These are phyloP conservation scores for Heterotilapia buettikoferi DNA, from an alignment of 2,113 vertebrate species.

Conservation along the genomic window DNA sequence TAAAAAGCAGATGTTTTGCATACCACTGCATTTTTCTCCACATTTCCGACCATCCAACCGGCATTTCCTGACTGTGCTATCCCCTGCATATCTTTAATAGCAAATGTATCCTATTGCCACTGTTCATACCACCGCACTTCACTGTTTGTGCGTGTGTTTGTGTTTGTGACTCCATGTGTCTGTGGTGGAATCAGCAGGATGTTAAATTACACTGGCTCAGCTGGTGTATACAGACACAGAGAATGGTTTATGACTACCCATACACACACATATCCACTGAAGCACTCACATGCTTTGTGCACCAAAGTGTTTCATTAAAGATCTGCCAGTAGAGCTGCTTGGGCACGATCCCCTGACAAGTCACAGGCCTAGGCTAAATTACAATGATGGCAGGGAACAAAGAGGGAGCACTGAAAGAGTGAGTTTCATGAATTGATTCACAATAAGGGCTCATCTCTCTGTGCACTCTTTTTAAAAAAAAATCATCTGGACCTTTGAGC, in stretches of 20 bases:
- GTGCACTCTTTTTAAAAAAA: not conserved
- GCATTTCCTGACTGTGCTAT: slow-evolving; percentile 13
- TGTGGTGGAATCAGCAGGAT: slow-evolving; percentile 51
- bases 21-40: not conserved
- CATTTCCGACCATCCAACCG: not conserved
- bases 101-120: slow-evolving; percentile 16
- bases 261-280: not conserved
- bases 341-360: slow-evolving; percentile 27
- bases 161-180: not conserved
- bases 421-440: not conserved
- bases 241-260: slow-evolving; percentile 4
- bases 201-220: slow-evolving; percentile 54
- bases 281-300: not conserved
- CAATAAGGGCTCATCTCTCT: not conserved
- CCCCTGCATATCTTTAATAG: not conserved
- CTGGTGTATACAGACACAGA: slow-evolving; percentile 2
- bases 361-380: slow-evolving; percentile 26
- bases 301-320: slow-evolving; percentile 51
- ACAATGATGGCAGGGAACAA: not conserved
- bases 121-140: not conserved
- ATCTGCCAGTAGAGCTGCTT: slow-evolving; percentile 35
- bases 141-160: not conserved
- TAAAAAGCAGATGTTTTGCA: slow-evolving; percentile 8
- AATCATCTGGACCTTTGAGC: not conserved
- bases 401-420: not conserved